A percentile compares a stretch with the other conserved stretches of the same genome.
phyloP scores from a whole-genome alignment of 2,113 vertebrate species.

The Neolamprologus caudopunctatus region DNA sequence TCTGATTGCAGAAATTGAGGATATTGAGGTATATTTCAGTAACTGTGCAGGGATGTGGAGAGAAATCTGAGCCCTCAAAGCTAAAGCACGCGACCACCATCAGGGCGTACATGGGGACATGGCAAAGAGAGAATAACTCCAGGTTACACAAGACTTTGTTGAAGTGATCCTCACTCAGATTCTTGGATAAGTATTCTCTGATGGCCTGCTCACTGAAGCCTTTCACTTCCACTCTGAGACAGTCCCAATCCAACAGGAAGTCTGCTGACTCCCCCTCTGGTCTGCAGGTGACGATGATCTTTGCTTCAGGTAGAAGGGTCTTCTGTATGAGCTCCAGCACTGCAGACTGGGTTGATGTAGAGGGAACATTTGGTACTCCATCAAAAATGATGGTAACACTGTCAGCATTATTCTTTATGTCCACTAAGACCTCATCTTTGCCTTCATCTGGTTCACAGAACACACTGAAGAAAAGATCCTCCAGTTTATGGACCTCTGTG shows the following conservation, averaged over 20 bases:
- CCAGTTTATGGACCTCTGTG: background rate
- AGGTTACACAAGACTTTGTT: fast-evolving
- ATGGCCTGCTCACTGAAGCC: background rate
- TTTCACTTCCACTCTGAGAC: background rate
- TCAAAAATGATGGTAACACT: background rate
- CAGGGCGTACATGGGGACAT: fast-evolving
- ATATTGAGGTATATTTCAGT: fast-evolving
- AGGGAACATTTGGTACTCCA: fast-evolving
- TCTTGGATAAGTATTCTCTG: background rate
- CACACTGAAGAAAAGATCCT: background rate
- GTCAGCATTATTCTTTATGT: background rate
- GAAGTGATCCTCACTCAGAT: fast-evolving
- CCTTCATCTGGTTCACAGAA: background rate
- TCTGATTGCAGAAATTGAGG: background rate
- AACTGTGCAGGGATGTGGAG: background rate
- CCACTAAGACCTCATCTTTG: fast-evolving
- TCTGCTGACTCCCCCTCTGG: background rate
- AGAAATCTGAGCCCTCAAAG: background rate
- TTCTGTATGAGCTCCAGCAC: background rate
- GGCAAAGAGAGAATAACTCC: background rate
- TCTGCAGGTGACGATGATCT: fast-evolving
- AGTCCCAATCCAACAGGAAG: background rate
- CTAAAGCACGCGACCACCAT: background rate
- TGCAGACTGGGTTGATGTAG: background rate
- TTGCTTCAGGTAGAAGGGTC: fast-evolving